Conservation (phyloP, 2,888 invertebrate species). For the Vanessa cardui region DNA sequence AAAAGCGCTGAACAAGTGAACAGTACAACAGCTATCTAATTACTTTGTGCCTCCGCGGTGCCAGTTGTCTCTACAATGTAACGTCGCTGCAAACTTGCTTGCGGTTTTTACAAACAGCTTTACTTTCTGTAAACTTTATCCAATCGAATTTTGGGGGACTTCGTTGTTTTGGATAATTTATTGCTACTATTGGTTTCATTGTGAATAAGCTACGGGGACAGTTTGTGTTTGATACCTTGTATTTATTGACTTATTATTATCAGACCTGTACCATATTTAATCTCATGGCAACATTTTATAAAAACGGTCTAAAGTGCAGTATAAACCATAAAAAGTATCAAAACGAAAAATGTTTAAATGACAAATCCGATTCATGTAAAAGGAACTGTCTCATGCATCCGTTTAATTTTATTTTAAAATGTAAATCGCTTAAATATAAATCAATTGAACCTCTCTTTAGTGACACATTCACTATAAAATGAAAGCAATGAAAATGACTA, state of each 20-base stretch:
- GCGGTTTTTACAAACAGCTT: constrained; percentile 67
- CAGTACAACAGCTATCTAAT: constrained; percentile 75
- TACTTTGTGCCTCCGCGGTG: constrained; percentile 66
- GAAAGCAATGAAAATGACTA: background rate
- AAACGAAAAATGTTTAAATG: too few relatives aligned
- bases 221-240: background rate
- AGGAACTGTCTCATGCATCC: background rate
- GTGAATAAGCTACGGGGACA: constrained; percentile 19
- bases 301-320: too few relatives aligned
- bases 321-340: too few relatives aligned
- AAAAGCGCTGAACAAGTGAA: constrained; percentile 75
- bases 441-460: background rate
- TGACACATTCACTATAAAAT: constrained; percentile 5
- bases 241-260: background rate
- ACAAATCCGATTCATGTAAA: too few relatives aligned
- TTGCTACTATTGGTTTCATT: constrained; percentile 30
- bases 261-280: background rate
- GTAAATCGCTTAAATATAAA: background rate
- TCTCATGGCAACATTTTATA: too few relatives aligned
- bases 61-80: constrained; percentile 62
- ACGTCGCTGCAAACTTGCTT: constrained; percentile 66
- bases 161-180: constrained; percentile 37
- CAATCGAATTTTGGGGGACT: constrained; percentile 48
- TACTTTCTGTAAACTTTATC: constrained; percentile 53
- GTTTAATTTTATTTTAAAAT: background rate